Base-by-base conservation (phyloP, 2,797 vertebrate species). In the Pseudochaenichthys georgianus region DNA sequence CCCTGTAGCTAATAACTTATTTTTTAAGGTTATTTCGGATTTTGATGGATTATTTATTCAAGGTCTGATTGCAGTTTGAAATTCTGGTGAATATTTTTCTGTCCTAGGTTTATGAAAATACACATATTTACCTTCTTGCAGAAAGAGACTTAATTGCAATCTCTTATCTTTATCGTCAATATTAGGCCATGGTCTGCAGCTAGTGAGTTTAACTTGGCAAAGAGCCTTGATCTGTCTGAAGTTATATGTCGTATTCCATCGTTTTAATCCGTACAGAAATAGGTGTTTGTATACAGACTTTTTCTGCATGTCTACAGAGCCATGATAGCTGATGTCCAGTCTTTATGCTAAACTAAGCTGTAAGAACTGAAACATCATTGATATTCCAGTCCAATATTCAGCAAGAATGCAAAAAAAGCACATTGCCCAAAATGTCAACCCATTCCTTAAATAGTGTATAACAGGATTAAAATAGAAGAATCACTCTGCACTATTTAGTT, bases 181-280 rank as follows among this genome's bases (percentile, higher is more conserved):
- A n/a, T 8, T 1, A 53, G 47, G 28, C 15, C n/a, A 9, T 7
- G 21, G 28, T 28, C n/a, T 41, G 43, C 28, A 41, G 43, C 28
- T 46, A 38, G 43, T 72, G 47, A 61, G 57, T 58, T 28, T 61
- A 70, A 57, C 54, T 41, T 19, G 3, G 13, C 13, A 54, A 10
- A 54, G 5, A 43, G 38, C 68, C n/a, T 13, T 9, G 11, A 50
- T 38, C 10, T n/a, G 51, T 23, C 9, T 15, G 34, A 12, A 28
- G 16, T 59, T 34, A 21, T 5, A 45, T 38, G 4, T 47, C 19
- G 7, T 43, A 47, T 46, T 13, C 38, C 9, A 64, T 34, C 53
- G 15, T 13, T 64, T 31, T 17, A 42, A 42, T 16, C 19, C 34
- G 8, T 9, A 38, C 34, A 38, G 28, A 28, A 28, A 28, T 38